Percentiles rank a stretch among this genome's conserved stretches.
phyloP scores from a whole-genome alignment of 2,888 invertebrate species.

The Chalcis sispes region DNA sequence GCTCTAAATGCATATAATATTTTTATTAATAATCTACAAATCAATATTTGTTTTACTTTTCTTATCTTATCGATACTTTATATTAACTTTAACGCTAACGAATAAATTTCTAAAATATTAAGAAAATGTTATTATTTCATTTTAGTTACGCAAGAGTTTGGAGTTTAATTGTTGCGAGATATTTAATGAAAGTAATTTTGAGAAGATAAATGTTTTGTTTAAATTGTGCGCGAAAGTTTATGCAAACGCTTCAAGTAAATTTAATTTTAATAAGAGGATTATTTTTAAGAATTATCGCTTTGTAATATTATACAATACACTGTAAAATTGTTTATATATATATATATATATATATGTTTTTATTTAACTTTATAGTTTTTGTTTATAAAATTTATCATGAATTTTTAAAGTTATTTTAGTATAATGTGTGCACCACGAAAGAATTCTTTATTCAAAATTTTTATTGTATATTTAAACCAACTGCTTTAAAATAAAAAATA shows the following conservation, averaged over 20 bases:
- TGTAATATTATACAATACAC: neutral
- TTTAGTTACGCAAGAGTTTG: conserved; percentile 1
- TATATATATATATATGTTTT: too few relatives aligned
- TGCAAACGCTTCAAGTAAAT: neutral
- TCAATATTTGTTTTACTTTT: conserved; percentile 5
- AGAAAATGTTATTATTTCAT: conserved; percentile 41
- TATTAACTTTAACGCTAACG: neutral
- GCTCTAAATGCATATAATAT: too few relatives aligned
- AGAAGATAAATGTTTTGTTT: conserved; percentile 37
- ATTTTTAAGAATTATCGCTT: neutral
- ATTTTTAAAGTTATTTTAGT: neutral
- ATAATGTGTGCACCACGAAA: neutral
- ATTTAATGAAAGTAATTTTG: conserved; percentile 17
- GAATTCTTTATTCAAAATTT: too few relatives aligned
- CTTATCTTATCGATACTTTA: neutral
- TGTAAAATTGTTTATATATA: neutral
- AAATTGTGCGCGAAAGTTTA: conserved; percentile 14
- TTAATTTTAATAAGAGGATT: neutral
- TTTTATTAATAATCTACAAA: too few relatives aligned
- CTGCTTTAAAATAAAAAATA: too few relatives aligned
- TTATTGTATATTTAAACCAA: too few relatives aligned
- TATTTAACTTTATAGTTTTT: too few relatives aligned
- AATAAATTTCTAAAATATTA: neutral
- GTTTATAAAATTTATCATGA: neutral
- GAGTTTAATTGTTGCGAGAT: conserved; percentile 37